phyloP scores from a whole-genome alignment of 2,113 vertebrate species.

The Emberiza fucata region DNA sequence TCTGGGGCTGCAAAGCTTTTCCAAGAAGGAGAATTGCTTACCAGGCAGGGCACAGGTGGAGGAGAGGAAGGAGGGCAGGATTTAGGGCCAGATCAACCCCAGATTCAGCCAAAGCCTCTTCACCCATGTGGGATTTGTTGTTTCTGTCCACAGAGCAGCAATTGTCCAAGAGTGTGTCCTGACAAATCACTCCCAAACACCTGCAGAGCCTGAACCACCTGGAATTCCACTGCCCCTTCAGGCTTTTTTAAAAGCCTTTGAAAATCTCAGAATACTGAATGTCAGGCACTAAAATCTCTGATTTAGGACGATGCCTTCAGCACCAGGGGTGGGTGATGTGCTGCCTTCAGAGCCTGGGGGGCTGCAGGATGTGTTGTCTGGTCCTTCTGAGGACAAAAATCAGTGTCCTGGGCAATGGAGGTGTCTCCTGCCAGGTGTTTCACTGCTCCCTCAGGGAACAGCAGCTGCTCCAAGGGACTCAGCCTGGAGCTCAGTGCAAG shows the following conservation, averaged over 20 bases:
- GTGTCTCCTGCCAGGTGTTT: background rate
- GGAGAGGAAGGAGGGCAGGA: background rate
- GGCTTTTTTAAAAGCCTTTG: background rate
- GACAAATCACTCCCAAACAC: background rate
- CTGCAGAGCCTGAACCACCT: background rate
- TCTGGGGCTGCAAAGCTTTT: background rate
- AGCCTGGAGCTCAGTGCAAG: background rate
- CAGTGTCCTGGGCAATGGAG: background rate
- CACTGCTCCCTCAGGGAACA: background rate
- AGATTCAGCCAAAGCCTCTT: background rate
- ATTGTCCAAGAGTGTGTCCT: background rate
- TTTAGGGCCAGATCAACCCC: background rate
- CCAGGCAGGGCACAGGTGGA: background rate
- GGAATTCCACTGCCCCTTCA: background rate
- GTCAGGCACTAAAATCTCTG: background rate
- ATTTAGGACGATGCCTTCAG: background rate
- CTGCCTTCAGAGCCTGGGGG: background rate
- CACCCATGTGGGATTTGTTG: background rate
- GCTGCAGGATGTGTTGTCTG: background rate
- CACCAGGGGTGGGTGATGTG: rapidly evolving
- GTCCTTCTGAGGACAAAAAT: background rate
- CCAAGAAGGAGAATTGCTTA: background rate
- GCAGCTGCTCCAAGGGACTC: background rate
- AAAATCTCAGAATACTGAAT: background rate
- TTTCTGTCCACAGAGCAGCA: background rate